Evolutionary conservation across 2,797 vertebrate genomes (phyloP).

Genomic region (Anguilla anguilla): DNA sequence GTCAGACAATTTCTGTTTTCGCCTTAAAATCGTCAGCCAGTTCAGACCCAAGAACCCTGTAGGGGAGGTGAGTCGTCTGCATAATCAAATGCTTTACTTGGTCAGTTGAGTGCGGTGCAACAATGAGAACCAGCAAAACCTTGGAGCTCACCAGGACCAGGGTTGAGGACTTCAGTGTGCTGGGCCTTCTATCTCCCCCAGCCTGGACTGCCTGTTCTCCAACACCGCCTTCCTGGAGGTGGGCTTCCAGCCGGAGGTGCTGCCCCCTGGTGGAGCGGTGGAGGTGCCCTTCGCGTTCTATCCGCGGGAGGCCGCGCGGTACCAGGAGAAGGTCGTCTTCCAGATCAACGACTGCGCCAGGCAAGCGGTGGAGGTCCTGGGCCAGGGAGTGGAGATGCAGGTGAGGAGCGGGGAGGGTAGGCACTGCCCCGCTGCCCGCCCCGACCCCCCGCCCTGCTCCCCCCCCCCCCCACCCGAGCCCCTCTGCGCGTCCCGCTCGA

Average conservation of each 20-base stretch:
- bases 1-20: neutral
- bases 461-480: too few relatives aligned
- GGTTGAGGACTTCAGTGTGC: neutral
- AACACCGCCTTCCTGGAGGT: slow-evolving; percentile 73
- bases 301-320: slow-evolving; percentile 72
- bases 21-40: neutral
- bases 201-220: slow-evolving; percentile 74
- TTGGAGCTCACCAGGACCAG: neutral
- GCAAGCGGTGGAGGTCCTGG: slow-evolving; percentile 75
- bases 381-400: slow-evolving; percentile 83
- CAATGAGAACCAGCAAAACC: neutral
- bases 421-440: neutral
- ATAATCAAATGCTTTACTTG: neutral
- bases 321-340: slow-evolving; percentile 78
- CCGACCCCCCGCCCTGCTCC: too few relatives aligned
- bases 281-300: slow-evolving; percentile 77
- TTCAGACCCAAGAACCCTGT: neutral
- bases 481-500: too few relatives aligned
- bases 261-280: slow-evolving; percentile 66
- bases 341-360: slow-evolving; percentile 75
- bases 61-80: neutral
- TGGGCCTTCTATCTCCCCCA: slow-evolving; percentile 46
- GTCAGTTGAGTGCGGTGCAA: neutral
- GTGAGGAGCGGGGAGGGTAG: slow-evolving; percentile 58
- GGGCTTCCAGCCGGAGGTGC: slow-evolving; percentile 61